Conservation (phyloP, 2,888 invertebrate species). For the Onthophagus sagittarius region DNA sequence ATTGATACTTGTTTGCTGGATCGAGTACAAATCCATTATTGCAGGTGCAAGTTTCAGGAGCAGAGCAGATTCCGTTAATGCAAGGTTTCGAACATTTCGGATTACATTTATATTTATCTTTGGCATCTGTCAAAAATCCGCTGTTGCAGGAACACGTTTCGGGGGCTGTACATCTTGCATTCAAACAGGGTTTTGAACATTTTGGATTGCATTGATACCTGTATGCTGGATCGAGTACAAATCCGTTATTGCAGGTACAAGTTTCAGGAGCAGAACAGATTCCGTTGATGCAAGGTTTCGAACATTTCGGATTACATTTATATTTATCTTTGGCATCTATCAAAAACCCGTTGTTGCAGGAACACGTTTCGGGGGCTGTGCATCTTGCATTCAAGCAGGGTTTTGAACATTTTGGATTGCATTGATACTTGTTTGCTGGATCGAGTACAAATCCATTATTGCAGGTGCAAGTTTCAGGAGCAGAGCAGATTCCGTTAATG, state of each 20-base stretch:
- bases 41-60: constrained; percentile 30
- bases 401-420: constrained; percentile 25
- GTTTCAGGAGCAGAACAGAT: constrained; percentile 24
- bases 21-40: constrained; percentile 28
- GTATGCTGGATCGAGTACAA: constrained; percentile 15
- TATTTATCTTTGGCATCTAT: constrained; percentile 21
- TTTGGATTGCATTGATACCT: constrained; percentile 33
- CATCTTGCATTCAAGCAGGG: constrained; percentile 28
- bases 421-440: constrained; percentile 20
- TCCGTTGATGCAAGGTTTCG: constrained; percentile 25
- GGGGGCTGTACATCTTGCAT: constrained; percentile 33
- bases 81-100: constrained; percentile 23
- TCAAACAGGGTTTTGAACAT: constrained; percentile 30
- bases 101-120: constrained; percentile 26
- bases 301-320: constrained; percentile 25
- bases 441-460: constrained; percentile 18
- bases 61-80: constrained; percentile 25
- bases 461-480: constrained; percentile 24
- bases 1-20: constrained; percentile 29
- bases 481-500: constrained; percentile 23
- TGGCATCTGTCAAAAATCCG: constrained; percentile 16
- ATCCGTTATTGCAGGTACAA: constrained; percentile 25
- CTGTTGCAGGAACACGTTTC: constrained; percentile 25
- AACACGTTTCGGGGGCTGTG: constrained; percentile 24
- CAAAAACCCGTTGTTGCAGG: constrained; percentile 22